Base-by-base conservation (phyloP, 2,888 invertebrate species). In the Cremastinae sp. region DNA sequence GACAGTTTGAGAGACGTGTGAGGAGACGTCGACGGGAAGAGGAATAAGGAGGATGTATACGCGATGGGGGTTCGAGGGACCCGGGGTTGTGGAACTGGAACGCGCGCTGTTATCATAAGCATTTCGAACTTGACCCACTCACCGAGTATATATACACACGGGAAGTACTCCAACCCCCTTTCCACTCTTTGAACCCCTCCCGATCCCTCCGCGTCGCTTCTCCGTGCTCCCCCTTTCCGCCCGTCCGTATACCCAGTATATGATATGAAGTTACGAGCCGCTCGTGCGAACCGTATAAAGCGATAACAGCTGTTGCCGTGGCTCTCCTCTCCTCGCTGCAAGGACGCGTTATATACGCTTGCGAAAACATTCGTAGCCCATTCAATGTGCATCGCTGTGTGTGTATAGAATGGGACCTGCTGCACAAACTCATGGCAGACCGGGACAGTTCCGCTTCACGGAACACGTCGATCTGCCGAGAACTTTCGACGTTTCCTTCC, bases 71-170 rank as follows among this genome's bases (percentile, higher is more conserved):
- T 12, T 18, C 28, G 12, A 35, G 43, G 56, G 47, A 41, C 22
- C 45, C 51, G 58, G 68, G 76, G 35, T 73, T 69, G 71, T 56
- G 61, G 78, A 79, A 82, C 79, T 81, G 79, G 82, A 82, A 82
- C 83, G 83, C 71, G 66, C 61, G 86, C 84, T 83, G 87, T 87
- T 88, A 88, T 88, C 86, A 86, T 88, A 87, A 88, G 87, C 86
- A 84, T 83, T 84, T 73, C 85, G 88, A 88, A 88, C 88, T 88
- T 88, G 88, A 88, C 88, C 88, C 82, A 88, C 83, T 88, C 83
- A 78, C 82, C 81, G 83, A 85, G 81, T 81, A 47, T 56, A 68
- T 68, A 41, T 41, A 41, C 12, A 41, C 12, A 62, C 75, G 78
- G 80, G 64, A 76, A 78, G 80, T 75, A 77, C 81, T 73, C 39